Conservation (phyloP, 2,797 vertebrate species). For the Hydrolagus colliei region DNA sequence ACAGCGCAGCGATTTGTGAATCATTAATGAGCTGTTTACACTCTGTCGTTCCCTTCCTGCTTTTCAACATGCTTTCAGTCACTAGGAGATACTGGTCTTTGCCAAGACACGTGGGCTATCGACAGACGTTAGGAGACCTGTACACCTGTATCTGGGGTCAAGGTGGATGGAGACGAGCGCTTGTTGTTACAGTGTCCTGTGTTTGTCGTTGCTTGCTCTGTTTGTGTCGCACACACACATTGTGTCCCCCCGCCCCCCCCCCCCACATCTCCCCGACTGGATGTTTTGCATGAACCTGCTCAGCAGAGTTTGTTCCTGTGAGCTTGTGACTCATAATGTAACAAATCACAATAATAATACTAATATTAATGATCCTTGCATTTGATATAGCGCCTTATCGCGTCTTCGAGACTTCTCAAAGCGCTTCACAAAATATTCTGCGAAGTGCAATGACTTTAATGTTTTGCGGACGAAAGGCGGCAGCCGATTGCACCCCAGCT, state of each 20-base stretch:
- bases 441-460: no score
- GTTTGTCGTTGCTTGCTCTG: conserved; percentile 35
- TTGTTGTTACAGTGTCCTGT: conserved; percentile 40
- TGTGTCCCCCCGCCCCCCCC: not conserved
- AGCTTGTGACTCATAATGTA: no score
- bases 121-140: conserved; percentile 95
- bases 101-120: conserved; percentile 82
- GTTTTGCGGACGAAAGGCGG: no score
- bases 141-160: conserved; percentile 85
- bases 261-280: not conserved
- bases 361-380: no score
- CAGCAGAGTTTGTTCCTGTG: conserved; percentile 6
- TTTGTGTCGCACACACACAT: conserved; percentile 31
- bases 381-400: no score
- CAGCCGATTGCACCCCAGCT: no score
- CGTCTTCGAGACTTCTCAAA: no score
- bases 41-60: conserved; percentile 55
- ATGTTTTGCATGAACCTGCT: conserved; percentile 22
- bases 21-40: conserved; percentile 25
- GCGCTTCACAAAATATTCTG: no score
- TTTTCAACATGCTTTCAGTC: conserved; percentile 71
- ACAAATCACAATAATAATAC: no score
- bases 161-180: conserved; percentile 74
- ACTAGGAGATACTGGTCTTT: conserved; percentile 93
- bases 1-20: not conserved